Conservation (phyloP, 2,888 invertebrate species). For the Ophion ellenae region DNA sequence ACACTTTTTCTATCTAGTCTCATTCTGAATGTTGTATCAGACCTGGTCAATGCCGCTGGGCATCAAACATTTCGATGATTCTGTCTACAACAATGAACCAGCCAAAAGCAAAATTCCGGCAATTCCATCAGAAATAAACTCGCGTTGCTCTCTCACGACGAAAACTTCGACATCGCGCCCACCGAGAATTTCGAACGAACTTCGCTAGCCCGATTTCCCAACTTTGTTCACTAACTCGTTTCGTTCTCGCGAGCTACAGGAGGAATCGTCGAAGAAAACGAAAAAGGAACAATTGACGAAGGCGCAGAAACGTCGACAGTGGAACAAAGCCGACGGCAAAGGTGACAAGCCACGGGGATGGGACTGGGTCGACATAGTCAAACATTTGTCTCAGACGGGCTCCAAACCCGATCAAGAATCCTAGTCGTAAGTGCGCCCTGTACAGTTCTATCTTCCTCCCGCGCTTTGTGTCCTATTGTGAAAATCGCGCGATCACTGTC, state of each 20-base stretch:
- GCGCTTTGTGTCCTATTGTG: slow-evolving; percentile 69
- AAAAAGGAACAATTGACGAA: slow-evolving; percentile 95
- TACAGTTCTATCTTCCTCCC: slow-evolving; percentile 56
- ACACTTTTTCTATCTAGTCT: neutral
- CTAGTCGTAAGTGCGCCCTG: slow-evolving; percentile 69
- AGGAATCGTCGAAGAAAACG: slow-evolving; percentile 86
- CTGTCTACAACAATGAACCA: too few relatives aligned
- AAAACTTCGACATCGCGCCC: neutral
- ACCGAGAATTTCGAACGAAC: neutral
- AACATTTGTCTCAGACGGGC: slow-evolving; percentile 94
- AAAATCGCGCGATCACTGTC: slow-evolving; percentile 69
- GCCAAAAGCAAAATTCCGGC: too few relatives aligned
- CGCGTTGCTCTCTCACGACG: neutral
- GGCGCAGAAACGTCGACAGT: slow-evolving; percentile 94
- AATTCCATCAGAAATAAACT: neutral
- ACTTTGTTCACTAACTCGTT: neutral
- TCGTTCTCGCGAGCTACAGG: slow-evolving; percentile 58
- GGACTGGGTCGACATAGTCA: slow-evolving; percentile 98
- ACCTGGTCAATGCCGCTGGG: too few relatives aligned
- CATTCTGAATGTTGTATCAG: neutral
- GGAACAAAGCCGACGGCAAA: slow-evolving; percentile 92
- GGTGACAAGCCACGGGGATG: slow-evolving; percentile 95
- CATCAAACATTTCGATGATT: too few relatives aligned
- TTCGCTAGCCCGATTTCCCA: too few relatives aligned
- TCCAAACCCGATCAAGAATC: slow-evolving; percentile 84